These are phyloP conservation scores for Drosophila subpulchrella DNA, from an alignment of 1,140 invertebrate species.

Conservation along the genomic window DNA sequence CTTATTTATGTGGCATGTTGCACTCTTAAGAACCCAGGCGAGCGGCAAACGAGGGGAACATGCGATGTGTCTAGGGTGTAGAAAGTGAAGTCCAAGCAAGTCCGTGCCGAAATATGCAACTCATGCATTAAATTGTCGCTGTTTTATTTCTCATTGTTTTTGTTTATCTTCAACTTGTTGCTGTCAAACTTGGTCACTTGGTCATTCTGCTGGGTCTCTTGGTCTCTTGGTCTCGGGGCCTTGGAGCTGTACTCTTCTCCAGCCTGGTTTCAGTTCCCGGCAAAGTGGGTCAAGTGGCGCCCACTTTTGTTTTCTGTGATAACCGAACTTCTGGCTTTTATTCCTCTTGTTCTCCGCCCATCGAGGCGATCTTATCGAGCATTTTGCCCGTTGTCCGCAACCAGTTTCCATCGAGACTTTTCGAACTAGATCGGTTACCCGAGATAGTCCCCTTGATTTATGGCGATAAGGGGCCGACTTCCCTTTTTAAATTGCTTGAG, in stretches of 20 bases:
- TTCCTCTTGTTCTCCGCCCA: conserved; percentile 49
- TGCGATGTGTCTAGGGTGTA: conserved; percentile 57
- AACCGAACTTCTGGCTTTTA: conserved; percentile 52
- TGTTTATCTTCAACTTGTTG: conserved; percentile 81
- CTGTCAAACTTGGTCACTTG: conserved; percentile 80
- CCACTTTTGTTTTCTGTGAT: conserved; percentile 81
- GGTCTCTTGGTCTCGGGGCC: conserved; percentile 8
- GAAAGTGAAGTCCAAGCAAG: conserved; percentile 36
- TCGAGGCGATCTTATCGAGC: conserved; percentile 46
- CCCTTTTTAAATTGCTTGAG: conserved; percentile 33
- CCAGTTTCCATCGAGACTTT: conserved; percentile 34
- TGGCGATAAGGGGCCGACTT: conserved; percentile 46
- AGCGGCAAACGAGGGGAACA: conserved; percentile 26
- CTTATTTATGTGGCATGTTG: conserved; percentile 81
- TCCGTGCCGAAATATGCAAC: conserved; percentile 74
- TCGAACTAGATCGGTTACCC: conserved; percentile 42
- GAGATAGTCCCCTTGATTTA: conserved; percentile 49
- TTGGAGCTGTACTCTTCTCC: conserved; percentile 23
- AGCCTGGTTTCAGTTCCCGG: conserved; percentile 29
- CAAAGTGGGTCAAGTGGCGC: conserved; percentile 74
- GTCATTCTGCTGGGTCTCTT: conserved; percentile 27
- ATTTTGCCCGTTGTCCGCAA: conserved; percentile 13
- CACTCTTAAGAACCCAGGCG: conserved; percentile 62
- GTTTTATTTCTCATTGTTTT: conserved; percentile 81
- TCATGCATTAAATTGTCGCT: conserved; percentile 82